A percentile compares a stretch with the other conserved stretches of the same genome.
Evolutionary conservation across 2,113 vertebrate genomes (phyloP).

Genomic region (Lutjanus erythropterus): DNA sequence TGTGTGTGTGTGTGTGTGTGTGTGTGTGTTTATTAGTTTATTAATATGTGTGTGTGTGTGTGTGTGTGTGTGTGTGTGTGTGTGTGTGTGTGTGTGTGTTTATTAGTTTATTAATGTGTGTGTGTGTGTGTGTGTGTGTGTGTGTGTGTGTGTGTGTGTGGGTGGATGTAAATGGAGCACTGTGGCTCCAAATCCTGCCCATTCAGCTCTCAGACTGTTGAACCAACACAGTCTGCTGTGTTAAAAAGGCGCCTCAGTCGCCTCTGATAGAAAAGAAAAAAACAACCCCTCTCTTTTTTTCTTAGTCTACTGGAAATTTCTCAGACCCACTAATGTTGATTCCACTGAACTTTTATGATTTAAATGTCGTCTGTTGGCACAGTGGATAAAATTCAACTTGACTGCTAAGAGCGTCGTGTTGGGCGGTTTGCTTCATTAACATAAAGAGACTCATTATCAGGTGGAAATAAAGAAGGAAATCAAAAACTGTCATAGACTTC

Average conservation of each 20-base stretch:
- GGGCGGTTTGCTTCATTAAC: too few relatives aligned
- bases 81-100: constrained; percentile 44
- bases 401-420: too few relatives aligned
- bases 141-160: constrained; percentile 34
- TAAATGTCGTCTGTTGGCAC: too few relatives aligned
- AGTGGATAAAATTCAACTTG: too few relatives aligned
- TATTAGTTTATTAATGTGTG: too few relatives aligned
- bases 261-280: background rate
- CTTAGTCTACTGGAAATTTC: too few relatives aligned
- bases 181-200: constrained; percentile 28
- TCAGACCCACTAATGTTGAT: too few relatives aligned
- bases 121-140: constrained; percentile 30
- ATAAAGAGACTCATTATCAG: too few relatives aligned
- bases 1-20: constrained; percentile 32
- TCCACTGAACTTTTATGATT: too few relatives aligned
- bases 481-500: too few relatives aligned
- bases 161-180: constrained; percentile 42
- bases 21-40: constrained; percentile 1
- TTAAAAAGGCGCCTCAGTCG: background rate
- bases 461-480: too few relatives aligned
- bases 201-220: constrained; percentile 26
- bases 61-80: constrained; percentile 32
- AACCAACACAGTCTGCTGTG: constrained; percentile 4
- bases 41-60: constrained; percentile 15
- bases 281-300: background rate